Evolutionary conservation across 2,888 invertebrate species (phyloP).

Genomic region (Limnephilus rhombicus): DNA sequence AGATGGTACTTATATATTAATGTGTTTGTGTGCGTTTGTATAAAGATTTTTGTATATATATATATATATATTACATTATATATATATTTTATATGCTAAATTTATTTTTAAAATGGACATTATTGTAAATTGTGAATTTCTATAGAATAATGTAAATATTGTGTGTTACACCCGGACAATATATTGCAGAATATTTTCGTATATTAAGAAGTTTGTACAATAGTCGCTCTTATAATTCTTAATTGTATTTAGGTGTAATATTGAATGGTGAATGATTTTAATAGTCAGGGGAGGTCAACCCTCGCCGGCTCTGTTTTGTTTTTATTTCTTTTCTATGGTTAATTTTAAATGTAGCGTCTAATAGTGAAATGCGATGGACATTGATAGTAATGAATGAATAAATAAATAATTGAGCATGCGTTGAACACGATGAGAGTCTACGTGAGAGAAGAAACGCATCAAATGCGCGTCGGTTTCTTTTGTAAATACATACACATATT

Average conservation of each 20-base stretch:
- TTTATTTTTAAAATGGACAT: constrained; percentile 47
- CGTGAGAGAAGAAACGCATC: background rate
- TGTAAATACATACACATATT: constrained; percentile 30
- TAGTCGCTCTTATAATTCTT: background rate
- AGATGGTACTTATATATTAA: constrained; percentile 34
- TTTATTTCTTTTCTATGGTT: constrained; percentile 22
- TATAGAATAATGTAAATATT: constrained; percentile 7
- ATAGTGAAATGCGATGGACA: constrained; percentile 28
- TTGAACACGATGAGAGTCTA: constrained; percentile 3
- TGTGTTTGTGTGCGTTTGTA: constrained; percentile 29
- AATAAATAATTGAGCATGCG: constrained; percentile 9
- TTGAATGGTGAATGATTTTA: constrained; percentile 1
- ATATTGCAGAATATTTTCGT: constrained; percentile 31
- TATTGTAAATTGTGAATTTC: constrained; percentile 47
- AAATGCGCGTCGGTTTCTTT: constrained; percentile 18
- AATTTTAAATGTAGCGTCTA: constrained; percentile 24
- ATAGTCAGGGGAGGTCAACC: background rate
- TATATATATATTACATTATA: constrained; percentile 45
- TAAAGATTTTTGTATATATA: constrained; percentile 27
- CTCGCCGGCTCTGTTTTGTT: background rate
- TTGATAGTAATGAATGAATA: constrained; percentile 18
- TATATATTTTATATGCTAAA: constrained; percentile 34
- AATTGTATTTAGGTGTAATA: constrained; percentile 27
- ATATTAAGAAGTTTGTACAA: background rate
- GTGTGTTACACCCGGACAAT: constrained; percentile 24